Evolutionary conservation across 2,797 vertebrate species (phyloP).

Genomic region (Chelon auratus): DNA sequence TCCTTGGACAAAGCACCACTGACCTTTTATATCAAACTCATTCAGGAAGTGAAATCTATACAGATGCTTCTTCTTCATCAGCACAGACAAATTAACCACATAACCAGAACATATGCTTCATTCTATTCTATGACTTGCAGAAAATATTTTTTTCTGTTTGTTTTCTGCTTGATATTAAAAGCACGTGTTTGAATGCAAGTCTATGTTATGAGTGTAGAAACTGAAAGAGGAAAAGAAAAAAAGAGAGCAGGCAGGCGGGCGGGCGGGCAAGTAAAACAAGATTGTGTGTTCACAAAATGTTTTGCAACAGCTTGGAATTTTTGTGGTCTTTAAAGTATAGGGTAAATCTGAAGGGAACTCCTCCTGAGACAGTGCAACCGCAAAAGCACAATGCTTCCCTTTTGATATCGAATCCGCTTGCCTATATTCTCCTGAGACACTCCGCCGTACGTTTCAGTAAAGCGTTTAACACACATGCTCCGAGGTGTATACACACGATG

Average conservation of each 20-base stretch:
- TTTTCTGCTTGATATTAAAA: slow-evolving; percentile 27
- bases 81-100: background rate
- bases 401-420: slow-evolving; percentile 39
- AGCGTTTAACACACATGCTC: slow-evolving; percentile 27
- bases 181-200: background rate
- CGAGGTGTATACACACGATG: background rate
- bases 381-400: slow-evolving; percentile 16
- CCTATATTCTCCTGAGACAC: slow-evolving; percentile 32
- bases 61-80: background rate
- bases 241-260: background rate
- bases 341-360: slow-evolving; percentile 46
- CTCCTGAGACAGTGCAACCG: slow-evolving; percentile 29
- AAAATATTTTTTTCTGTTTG: background rate
- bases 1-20: background rate
- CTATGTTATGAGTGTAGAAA: background rate
- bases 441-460: slow-evolving; percentile 34
- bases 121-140: background rate
- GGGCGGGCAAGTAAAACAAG: slow-evolving; percentile 8
- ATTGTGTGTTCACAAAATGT: slow-evolving; percentile 43
- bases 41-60: background rate
- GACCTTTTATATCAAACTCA: slow-evolving; percentile 26
- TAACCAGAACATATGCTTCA: background rate
- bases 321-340: slow-evolving; percentile 59
- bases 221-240: background rate
- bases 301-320: slow-evolving; percentile 48